Evolutionary conservation across 2,888 invertebrate genomes (phyloP).

Genomic region (Nemotelus nigrinus): DNA sequence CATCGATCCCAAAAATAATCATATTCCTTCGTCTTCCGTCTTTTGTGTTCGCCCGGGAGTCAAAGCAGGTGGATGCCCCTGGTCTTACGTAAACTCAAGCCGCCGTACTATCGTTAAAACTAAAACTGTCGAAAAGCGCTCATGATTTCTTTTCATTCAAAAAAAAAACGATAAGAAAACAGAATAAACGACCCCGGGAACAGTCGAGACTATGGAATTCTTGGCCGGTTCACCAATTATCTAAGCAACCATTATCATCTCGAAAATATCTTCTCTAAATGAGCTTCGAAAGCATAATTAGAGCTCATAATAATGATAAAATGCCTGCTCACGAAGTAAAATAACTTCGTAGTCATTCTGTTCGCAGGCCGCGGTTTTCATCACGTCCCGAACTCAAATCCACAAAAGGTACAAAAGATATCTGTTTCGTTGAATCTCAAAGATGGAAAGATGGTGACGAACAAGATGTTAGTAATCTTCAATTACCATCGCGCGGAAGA

Average conservation of each 20-base stretch:
- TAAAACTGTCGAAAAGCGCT: constrained; percentile 12
- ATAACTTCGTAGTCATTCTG: constrained; percentile 32
- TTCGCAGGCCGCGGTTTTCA: not conserved
- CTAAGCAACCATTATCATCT: constrained; percentile 34
- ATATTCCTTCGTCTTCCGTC: not conserved
- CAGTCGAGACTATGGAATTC: not conserved
- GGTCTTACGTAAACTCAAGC: constrained; percentile 34
- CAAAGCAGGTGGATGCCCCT: constrained; percentile 34
- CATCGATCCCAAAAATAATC: not conserved
- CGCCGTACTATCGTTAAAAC: not conserved
- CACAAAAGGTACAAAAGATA: not conserved
- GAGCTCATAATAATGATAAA: constrained; percentile 44
- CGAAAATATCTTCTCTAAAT: constrained; percentile 36
- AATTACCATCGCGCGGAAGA: not conserved
- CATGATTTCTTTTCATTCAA: not conserved
- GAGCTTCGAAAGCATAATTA: constrained; percentile 40
- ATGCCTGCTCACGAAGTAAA: constrained; percentile 27
- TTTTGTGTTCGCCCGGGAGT: not conserved
- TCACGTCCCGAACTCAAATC: not conserved
- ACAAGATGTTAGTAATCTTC: constrained; percentile 14
- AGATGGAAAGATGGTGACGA: constrained; percentile 17
- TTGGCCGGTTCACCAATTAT: constrained; percentile 11
- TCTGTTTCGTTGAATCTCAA: not conserved
- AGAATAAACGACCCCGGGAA: not conserved
- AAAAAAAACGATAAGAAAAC: constrained; percentile 2